Evolutionary conservation across 2,888 invertebrate genomes (phyloP), one percentile per base, ranked within the genome.

Genomic region (Spodoptera littoralis): DNA sequence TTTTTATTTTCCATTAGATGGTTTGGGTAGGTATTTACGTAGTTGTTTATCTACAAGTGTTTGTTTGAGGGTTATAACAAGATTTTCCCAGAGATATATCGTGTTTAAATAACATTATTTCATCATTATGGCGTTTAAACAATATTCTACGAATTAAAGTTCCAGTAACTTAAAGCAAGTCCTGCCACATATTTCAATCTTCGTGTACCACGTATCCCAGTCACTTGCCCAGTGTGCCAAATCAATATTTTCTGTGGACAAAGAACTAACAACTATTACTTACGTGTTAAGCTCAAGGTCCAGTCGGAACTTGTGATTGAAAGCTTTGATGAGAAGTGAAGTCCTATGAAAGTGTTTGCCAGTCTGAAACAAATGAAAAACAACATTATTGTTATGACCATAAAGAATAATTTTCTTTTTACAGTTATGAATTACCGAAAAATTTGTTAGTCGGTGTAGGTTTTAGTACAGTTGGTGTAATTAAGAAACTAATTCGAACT

Each of bases 221-320:
- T 24, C 11, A 9, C 27, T 9, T 46, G 24, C 71, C 54, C 57
- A 48, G 45, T 71, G 72, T 42, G 4, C 6, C 12, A 4, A 18
- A n/a, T 43, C 4, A 11, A 43, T 52, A 24, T 47, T 51, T 1
- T 0, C 13, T 30, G 45, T 42, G 12, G 48, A 60, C 44, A 22
- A 49, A 51, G 45, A 13, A 22, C 45, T 59, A 43, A 62, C 12
- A 13, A 12, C 50, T 42, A 60, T 45, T 42, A 97, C 98, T 98
- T 95, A 98, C 98, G 98, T 97, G 95, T 98, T 98, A 95, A 98
- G 97, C 96, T 98, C 98, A 95, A 98, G 96, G 95, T 98, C 98
- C 95, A 98, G 96, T 90, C 98, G 97, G 96, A 98, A 98, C 96
- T 98, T 98, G 95, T 98, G 98, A 95, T 97, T 98, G 96, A 98